Base-by-base conservation (phyloP, 2,888 invertebrate species). In the Sinohyriopsis cumingii region DNA sequence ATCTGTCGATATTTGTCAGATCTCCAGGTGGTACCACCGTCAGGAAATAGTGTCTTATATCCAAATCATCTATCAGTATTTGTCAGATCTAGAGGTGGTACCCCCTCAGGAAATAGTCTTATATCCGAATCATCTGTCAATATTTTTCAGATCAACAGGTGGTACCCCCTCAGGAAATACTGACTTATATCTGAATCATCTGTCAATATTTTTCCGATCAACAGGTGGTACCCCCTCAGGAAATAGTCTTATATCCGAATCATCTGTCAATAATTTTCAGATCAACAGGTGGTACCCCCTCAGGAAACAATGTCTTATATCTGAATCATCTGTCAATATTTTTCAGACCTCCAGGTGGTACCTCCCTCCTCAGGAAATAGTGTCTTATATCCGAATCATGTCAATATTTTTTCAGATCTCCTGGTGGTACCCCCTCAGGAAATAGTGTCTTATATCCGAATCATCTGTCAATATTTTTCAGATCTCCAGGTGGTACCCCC, bases 21-120 rank as follows among this genome's bases (percentile, higher is more conserved):
- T 90, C 90, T 24, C 90, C 90, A 18, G 89, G 89, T 56, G 90
- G 90, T 9, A 90, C 90, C 9, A 89, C 90, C 6, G 53, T 90
- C 53, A 80, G 83, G 61, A 76, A 77, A 56, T 80, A 79, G 22
- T 83, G 84, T 3, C 75, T 68, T 45, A 64, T 67, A 19, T 55
- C 67, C 59, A 75, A 77, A 5, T 53, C 57, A 20, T 76, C 71
- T 63, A 90, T n/a, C n/a, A n/a, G n/a, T n/a, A n/a, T n/a, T n/a
- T n/a, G n/a, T n/a, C n/a, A n/a, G n/a, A n/a, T n/a, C n/a, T n/a
- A n/a, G n/a, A n/a, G n/a, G n/a, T n/a, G n/a, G n/a, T n/a, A n/a
- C n/a, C n/a, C n/a, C n/a, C n/a, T n/a, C n/a, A n/a, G n/a, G n/a
- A n/a, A n/a, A n/a, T n/a, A n/a, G n/a, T n/a, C n/a, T n/a, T n/a